A percentile compares a stretch with the other conserved stretches of the same genome.
Conservation (phyloP, 2,888 invertebrate species). For the Aplocera efformata region DNA sequence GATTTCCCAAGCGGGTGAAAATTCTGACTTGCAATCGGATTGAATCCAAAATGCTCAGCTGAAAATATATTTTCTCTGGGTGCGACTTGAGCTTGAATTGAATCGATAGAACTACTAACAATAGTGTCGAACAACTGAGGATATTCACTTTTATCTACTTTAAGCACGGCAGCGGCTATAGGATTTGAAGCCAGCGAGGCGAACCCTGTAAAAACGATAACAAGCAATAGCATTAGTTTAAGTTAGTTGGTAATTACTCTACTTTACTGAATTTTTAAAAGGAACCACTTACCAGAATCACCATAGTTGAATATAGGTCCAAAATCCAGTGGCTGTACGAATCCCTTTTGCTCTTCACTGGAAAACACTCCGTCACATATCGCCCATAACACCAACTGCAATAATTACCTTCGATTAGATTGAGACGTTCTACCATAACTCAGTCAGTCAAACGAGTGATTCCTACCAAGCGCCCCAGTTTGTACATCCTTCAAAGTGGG, state of each 20-base stretch:
- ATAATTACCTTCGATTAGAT: constrained; percentile 33
- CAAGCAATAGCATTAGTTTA: constrained; percentile 32
- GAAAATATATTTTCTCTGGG: constrained; percentile 65
- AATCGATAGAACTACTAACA: constrained; percentile 75
- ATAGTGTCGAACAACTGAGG: constrained; percentile 68
- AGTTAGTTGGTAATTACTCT: not conserved
- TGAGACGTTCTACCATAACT: constrained; percentile 9
- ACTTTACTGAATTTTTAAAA: not conserved
- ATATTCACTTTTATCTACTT: constrained; percentile 71
- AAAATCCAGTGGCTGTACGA: constrained; percentile 79
- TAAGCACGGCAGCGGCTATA: constrained; percentile 62
- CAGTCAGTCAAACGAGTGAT: constrained; percentile 9
- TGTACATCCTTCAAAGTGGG: constrained; percentile 65
- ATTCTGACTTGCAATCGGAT: constrained; percentile 71
- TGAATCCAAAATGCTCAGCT: constrained; percentile 69
- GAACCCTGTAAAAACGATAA: constrained; percentile 64
- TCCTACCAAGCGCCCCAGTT: constrained; percentile 65
- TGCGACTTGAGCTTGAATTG: constrained; percentile 60
- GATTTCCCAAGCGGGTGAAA: constrained; percentile 55
- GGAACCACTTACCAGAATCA: constrained; percentile 53
- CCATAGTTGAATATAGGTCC: constrained; percentile 72
- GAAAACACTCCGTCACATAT: constrained; percentile 60
- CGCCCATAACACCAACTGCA: constrained; percentile 69
- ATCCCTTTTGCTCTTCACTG: constrained; percentile 62
- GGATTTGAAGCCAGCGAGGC: constrained; percentile 70